Conservation (phyloP, 2,113 vertebrate species). For the Phaethon lepturus region DNA sequence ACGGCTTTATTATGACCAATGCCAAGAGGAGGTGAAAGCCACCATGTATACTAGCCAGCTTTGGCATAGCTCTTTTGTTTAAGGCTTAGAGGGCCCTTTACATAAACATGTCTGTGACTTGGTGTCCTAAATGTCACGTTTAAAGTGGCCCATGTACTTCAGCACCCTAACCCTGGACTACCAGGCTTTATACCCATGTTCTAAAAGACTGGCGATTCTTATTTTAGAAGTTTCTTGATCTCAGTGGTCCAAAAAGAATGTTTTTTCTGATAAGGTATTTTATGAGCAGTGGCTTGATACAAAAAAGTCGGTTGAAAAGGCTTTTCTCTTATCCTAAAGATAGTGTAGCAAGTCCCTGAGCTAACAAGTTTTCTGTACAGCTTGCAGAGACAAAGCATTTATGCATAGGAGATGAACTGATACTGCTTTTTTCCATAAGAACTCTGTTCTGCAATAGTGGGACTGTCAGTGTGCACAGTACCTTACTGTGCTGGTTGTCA, state of each 20-base stretch:
- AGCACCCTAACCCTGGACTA: not conserved
- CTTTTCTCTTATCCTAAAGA: constrained; percentile 1
- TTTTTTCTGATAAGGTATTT: not conserved
- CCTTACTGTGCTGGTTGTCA: constrained; percentile 23
- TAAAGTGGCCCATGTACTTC: not conserved
- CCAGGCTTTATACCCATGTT: not conserved
- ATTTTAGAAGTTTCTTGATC: not conserved
- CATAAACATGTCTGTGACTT: not conserved
- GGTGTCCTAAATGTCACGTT: not conserved
- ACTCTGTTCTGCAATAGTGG: not conserved
- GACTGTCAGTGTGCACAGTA: not conserved
- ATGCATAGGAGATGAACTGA: constrained; percentile 31
- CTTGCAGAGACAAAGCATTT: constrained; percentile 33
- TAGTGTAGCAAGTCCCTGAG: not conserved
- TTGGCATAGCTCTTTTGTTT: not conserved
- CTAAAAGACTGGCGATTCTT: not conserved
- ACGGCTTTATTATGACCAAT: not conserved
- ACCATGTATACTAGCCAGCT: not conserved
- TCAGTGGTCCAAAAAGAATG: not conserved
- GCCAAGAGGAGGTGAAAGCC: not conserved
- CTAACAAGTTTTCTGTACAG: not conserved
- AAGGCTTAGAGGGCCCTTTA: not conserved
- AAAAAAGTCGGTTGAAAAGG: not conserved
- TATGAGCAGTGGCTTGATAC: not conserved
- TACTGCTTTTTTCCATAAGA: not conserved